phyloP scores from a whole-genome alignment of 2,113 vertebrate genomes.

The Oreochromis aureus region DNA sequence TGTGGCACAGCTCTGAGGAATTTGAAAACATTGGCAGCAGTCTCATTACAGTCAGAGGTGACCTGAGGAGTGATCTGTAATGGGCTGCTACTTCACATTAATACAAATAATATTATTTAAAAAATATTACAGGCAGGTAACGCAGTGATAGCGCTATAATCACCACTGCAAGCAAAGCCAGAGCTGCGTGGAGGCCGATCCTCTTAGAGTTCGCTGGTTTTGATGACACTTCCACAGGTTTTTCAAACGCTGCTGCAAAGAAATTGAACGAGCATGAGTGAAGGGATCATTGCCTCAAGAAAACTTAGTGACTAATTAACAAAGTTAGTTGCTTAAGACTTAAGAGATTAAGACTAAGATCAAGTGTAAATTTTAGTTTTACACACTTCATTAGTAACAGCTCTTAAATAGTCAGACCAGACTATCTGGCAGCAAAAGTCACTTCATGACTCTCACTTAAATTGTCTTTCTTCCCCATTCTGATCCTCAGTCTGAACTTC shows the following conservation, averaged over 20 bases:
- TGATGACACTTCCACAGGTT: neutral
- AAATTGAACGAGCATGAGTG: neutral
- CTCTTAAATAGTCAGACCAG: neutral
- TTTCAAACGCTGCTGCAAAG: accelerated
- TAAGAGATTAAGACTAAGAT: neutral
- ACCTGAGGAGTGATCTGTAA: neutral
- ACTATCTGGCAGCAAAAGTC: neutral
- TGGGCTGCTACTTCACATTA: neutral
- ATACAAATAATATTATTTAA: neutral
- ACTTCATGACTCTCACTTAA: neutral
- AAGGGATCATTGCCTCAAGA: neutral
- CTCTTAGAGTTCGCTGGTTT: neutral
- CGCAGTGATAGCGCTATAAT: accelerated
- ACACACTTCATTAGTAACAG: neutral
- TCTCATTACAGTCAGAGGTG: neutral
- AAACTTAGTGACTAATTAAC: neutral
- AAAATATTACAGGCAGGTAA: accelerated
- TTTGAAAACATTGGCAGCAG: neutral
- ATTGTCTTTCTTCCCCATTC: neutral
- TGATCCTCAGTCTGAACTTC: neutral
- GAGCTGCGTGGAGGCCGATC: accelerated
- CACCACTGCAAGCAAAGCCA: neutral
- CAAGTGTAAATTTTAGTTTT: neutral
- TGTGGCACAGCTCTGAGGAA: neutral
- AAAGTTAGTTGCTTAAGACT: neutral